Percentiles rank a stretch among this genome's conserved stretches.
Conservation (phyloP, 2,113 vertebrate genomes). For the Misgurnus anguillicaudatus region DNA sequence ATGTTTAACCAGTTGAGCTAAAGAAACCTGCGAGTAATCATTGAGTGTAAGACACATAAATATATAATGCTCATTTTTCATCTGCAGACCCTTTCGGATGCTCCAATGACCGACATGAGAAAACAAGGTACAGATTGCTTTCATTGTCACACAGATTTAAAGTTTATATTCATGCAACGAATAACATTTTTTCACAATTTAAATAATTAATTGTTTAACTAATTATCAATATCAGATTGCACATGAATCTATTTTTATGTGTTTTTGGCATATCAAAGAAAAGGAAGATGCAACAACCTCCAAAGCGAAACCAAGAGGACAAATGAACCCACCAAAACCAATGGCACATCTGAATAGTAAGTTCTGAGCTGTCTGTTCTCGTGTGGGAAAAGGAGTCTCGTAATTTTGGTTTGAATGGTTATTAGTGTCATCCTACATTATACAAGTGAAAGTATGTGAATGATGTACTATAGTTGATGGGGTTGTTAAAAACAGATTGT, state of each 20-base stretch:
- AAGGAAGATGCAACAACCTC: accelerated
- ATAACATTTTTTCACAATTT: neutral
- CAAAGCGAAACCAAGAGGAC: neutral
- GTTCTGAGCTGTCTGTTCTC: neutral
- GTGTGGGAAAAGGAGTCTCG: neutral
- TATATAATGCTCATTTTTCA: neutral
- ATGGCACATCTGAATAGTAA: conserved; percentile 72
- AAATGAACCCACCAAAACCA: conserved; percentile 65
- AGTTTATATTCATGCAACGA: neutral
- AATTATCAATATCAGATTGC: neutral
- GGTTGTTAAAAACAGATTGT: too few relatives aligned
- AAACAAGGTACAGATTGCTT: conserved; percentile 25
- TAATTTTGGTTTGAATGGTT: too few relatives aligned
- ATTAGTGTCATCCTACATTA: neutral
- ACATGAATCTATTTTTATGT: neutral
- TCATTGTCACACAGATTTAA: neutral
- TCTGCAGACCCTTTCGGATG: neutral
- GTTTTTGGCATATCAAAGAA: neutral
- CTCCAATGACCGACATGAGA: neutral
- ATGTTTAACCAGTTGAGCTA: too few relatives aligned
- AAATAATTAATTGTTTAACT: neutral
- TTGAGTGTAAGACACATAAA: neutral
- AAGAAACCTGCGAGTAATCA: neutral
- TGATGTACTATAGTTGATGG: too few relatives aligned
- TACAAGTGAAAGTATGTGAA: neutral